Evolutionary conservation across 2,888 invertebrate species (phyloP), one percentile per base, ranked within the genome.

Genomic region (Microplitis manilae): DNA sequence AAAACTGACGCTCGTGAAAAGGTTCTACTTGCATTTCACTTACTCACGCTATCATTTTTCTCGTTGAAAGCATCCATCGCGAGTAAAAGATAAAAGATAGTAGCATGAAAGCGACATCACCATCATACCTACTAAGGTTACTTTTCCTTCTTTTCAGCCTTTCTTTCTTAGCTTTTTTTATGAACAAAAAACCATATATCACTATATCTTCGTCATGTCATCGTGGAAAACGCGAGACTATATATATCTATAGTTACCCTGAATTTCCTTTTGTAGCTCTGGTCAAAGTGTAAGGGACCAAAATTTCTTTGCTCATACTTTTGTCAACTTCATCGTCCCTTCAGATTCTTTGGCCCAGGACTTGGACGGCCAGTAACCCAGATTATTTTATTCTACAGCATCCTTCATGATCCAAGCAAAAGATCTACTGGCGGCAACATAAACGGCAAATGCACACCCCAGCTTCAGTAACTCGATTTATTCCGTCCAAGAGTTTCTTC

Each of bases 391-490:
- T 50, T 70, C 77, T 65, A 62, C 75, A 73, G 39, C 70, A 69
- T 65, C 38, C 41, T 68, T 67, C 76, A 67, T 76, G 78, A 65
- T 67, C 40, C 60, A 30, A 20, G 40, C 40, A 68, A 68, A 67
- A 73, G 72, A 59, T 59, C 15, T n/a, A n/a, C 61, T 30, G 30
- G 20, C 17, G 30, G 8, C 15, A 20, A 38, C 50, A 41, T 60
- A 13, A 73, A 13, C 30, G 68, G 38, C 59, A 68, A 76, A 59
- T 77, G 17, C 75, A 76, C 77, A 74, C 75, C 75, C 2, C 30
- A 68, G 79, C 74, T 70, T 78, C 80, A 81, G 81, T 85, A 87
- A 86, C 87, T 85, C 86, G 85, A 87, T 87, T 87, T 85, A 85
- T 80, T 76, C 71, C 50, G 50, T 75, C 61, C 75, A 30, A 67